Conservation (phyloP, 2,797 vertebrate species). For the Thunnus albacares region DNA sequence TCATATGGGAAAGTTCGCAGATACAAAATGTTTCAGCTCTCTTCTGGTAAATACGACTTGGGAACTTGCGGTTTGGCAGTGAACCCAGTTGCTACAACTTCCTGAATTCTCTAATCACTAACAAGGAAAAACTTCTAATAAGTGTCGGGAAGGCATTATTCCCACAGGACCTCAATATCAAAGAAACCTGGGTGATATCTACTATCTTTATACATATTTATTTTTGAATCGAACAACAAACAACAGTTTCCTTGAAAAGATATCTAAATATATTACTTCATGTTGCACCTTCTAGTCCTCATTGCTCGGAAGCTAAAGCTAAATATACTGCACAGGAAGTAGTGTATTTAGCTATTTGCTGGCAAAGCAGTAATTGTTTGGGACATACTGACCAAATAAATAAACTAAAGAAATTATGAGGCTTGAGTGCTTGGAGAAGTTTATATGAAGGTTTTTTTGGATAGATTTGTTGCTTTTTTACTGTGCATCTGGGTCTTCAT, state of each 20-base stretch:
- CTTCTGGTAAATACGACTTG: conserved; percentile 41
- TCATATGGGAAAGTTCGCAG: conserved; percentile 43
- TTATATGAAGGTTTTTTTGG: too few species aligned
- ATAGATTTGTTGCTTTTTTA: too few species aligned
- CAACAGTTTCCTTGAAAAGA: not conserved
- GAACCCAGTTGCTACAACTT: conserved; percentile 31
- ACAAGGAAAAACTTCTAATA: not conserved
- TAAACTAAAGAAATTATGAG: too few species aligned
- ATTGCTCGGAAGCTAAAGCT: too few species aligned
- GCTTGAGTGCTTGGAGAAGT: too few species aligned
- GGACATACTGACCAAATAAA: not conserved
- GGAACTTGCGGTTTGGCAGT: conserved; percentile 32
- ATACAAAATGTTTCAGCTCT: conserved; percentile 7
- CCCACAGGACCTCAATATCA: not conserved
- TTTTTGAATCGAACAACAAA: not conserved
- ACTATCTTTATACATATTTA: too few species aligned
- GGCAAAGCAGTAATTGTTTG: not conserved
- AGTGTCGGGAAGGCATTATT: not conserved
- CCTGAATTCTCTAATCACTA: conserved; percentile 23
- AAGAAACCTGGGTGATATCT: too few species aligned
- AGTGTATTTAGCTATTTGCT: not conserved
- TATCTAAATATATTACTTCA: not conserved
- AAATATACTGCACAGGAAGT: not conserved
- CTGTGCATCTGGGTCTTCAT: too few species aligned
- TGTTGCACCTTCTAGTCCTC: too few species aligned